Conservation (phyloP, 1,140 invertebrate species). For the Atta texana region DNA sequence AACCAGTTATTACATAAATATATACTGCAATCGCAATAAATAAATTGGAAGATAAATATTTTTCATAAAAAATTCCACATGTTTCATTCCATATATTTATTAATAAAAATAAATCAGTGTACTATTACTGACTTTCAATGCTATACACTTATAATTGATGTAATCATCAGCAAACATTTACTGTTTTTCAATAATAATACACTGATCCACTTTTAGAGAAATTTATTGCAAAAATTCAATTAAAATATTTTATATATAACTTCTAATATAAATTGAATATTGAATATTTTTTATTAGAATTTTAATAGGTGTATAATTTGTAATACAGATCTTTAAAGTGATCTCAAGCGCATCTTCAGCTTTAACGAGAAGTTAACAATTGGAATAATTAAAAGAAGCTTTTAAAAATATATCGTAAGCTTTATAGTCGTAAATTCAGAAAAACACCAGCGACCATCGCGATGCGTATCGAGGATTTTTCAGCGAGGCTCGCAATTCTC, state of each 20-base stretch:
- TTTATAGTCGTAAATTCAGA: neutral
- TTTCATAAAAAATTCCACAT: neutral
- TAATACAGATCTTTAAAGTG: neutral
- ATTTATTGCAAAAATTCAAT: no score
- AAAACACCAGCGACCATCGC: neutral
- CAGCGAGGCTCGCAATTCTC: slow-evolving; percentile 7
- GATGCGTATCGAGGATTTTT: slow-evolving; percentile 14
- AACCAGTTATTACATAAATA: neutral
- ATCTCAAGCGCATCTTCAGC: neutral
- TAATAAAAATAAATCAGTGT: no score
- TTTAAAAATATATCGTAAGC: slow-evolving; percentile 9
- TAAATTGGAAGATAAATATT: neutral
- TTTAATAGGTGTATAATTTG: neutral
- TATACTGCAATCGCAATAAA: neutral
- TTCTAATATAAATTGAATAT: neutral
- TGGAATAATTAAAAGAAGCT: slow-evolving; percentile 6
- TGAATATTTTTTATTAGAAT: no score
- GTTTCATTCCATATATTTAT: neutral
- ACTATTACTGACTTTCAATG: no score
- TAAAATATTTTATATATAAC: neutral
- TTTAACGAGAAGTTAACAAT: neutral
- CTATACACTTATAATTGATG: no score
- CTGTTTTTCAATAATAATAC: no score
- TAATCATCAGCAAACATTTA: no score
- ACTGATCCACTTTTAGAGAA: no score